Evolutionary conservation across 2,797 vertebrate genomes (phyloP), one percentile per base, ranked within the genome.

Genomic region (Neosilurus mollespiculum): DNA sequence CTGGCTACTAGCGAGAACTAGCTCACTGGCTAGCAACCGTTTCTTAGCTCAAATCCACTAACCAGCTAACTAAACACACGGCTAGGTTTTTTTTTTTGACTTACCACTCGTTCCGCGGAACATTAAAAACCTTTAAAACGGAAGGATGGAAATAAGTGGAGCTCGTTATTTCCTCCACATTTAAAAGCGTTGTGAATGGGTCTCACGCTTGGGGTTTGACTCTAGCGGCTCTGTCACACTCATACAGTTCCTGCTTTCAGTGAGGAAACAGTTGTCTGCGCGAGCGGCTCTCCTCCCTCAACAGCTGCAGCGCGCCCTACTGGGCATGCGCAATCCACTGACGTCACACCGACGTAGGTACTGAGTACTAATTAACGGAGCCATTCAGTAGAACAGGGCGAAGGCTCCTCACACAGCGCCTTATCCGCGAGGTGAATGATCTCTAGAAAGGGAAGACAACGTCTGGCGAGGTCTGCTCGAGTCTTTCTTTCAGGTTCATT

Each of bases 101-200:
- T 91, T 89, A 90, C 90, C 90, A 78, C 90, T 87, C 81, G 80
- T 88, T 87, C 81, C 83, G 81, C 87, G 86, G 85, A 89, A 87
- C 93, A 91, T 91, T 82, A 81, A 90, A 87, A 80, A 9, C 9
- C 22, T 53, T 18, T 51, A 9, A 73, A 78, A 85, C 49, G 69
- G 30, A 66, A 30, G 43, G 72, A 72, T 64, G 14, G 30, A 37
- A 76, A 80, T 9, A 12, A 51, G 9, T 5, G 59, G 62, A 64
- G 56, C 11, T 9, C 64, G 26, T 10, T n/a, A 37, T 83, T 54
- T 67, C 79, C 34, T 58, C 58, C 72, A 75, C 70, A 51, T 75
- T 62, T 58, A 20, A 43, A 77, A 43, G 37, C 75, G 34, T 59
- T 34, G 24, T 67, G 67, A 79, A 81, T 78, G 79, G 76, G 77